Conservation (phyloP, 2,888 invertebrate genomes). For the Matsumyia berberina region DNA sequence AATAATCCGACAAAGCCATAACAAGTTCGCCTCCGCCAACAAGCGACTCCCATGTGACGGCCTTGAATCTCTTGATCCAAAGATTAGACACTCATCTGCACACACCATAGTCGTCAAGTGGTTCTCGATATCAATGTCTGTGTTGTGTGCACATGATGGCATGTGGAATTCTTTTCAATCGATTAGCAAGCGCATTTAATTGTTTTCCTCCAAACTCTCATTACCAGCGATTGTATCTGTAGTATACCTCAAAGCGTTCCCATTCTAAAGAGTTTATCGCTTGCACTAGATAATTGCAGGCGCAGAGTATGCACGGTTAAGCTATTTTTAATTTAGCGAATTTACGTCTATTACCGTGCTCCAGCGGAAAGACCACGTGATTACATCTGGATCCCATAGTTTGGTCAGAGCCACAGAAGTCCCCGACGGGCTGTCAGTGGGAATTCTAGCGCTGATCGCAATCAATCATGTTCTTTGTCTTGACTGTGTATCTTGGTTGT, state of each 20-base stretch:
- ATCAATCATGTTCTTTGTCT: conserved; percentile 67
- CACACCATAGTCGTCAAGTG: conserved; percentile 12
- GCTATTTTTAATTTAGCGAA: conserved; percentile 58
- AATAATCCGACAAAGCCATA: conserved; percentile 25
- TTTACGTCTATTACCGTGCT: conserved; percentile 25
- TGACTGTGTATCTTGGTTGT: conserved; percentile 32
- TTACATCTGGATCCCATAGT: conserved; percentile 30
- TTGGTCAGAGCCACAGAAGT: background rate
- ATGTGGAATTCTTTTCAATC: conserved; percentile 30
- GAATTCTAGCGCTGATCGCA: conserved; percentile 50
- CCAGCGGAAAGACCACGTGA: conserved; percentile 44
- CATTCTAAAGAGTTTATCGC: conserved; percentile 31
- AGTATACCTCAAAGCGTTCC: conserved; percentile 16
- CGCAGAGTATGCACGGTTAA: conserved; percentile 38
- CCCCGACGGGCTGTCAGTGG: conserved; percentile 12
- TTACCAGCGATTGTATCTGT: no score
- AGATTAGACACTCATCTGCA: conserved; percentile 42
- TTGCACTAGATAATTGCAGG: conserved; percentile 54
- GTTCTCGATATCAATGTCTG: conserved; percentile 16
- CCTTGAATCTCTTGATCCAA: conserved; percentile 60
- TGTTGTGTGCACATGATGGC: conserved; percentile 2
- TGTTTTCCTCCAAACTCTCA: conserved; percentile 30
- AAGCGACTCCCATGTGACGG: conserved; percentile 19
- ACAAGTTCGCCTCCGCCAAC: conserved; percentile 65
- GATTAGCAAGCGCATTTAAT: conserved; percentile 46